Base-by-base conservation (phyloP, 2,888 invertebrate genomes). In the Hypomecis punctinalis region DNA sequence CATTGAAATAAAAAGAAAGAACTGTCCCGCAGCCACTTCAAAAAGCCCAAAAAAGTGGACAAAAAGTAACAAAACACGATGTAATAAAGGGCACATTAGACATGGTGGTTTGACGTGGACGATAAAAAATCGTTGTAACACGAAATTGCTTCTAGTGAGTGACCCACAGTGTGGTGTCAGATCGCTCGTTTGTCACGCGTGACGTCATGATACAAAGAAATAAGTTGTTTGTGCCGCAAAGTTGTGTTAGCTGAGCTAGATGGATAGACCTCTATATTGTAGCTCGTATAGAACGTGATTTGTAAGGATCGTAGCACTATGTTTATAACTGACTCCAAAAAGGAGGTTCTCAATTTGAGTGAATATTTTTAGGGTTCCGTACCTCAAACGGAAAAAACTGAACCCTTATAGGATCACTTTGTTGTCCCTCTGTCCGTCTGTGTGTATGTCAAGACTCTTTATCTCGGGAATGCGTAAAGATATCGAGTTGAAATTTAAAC, bases 121-220 rank as follows among this genome's bases (percentile, higher is more conserved):
- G 67, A 66, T 69, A 69, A 69, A 67, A 69, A 69, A 66, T 66
- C 65, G 58, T 55, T 67, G 61, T 59, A 60, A 74, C 72, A 75
- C 68, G 68, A 68, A 72, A 74, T 74, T 72, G 73, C 72, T 74
- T 72, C 71, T 72, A 71, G 59, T 67, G 53, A 63, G 61, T 67
- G 69, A 66, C 67, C 72, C 66, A 60, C 61, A 67, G 48, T 52
- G 54, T 42, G 49, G 59, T 69, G 71, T 72, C 69, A 66, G 57
- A 45, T 61, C 52, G 48, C 69, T 70, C 71, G 72, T 76, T 76
- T 71, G 72, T 73, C 70, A 74, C 64, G 11, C 43, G 56, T 49
- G 55, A 63, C 59, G 61, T 65, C 60, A 61, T 35, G 65, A 58
- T 61, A 60, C 57, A 60, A 63, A 63, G 59, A 63, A 68, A 59